Base-by-base conservation (phyloP, 2,888 invertebrate species). In the Drosophila fungiperda region DNA sequence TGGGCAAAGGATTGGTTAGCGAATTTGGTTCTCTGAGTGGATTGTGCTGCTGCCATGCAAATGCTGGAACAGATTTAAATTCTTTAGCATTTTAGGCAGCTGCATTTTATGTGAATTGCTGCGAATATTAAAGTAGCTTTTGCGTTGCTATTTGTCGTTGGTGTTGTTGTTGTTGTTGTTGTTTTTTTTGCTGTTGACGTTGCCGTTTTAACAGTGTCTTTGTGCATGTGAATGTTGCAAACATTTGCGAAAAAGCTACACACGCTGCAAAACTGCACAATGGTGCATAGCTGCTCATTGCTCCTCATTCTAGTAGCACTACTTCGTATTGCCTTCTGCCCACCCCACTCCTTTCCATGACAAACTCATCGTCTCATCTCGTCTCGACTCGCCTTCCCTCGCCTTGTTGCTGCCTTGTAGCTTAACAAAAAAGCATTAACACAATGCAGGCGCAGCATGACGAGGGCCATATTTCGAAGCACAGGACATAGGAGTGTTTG, bases 361-460 rank as follows among this genome's bases (percentile, higher is more conserved):
- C 15, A 15, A 45, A 7, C 23, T 23, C 15, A 6, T 23, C 45
- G 45, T 15, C 45, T 45, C 45, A 26, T 45, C 45, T 33, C 33
- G 23, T 45, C 45, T 33, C 33, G 23, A 33, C 12, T 8, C 48
- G 26, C 11, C 38, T 40, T n/a, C 29, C 12, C 35, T 8, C 33
- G 72, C 23, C 35, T 52, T 57, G 68, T 70, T 73, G 52, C 73
- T 80, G 71, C 84, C 82, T 79, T 84, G 89, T 71, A 84, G 85
- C 85, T 87, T 88, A 87, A 87, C 87, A 90, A 87, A 85, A 85
- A 87, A 88, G 90, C 90, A 87, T 87, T 87, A 87, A 87, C 90
- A 90, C 89, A 86, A 88, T 88, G 83, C 90, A 89, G 83, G 90
- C 90, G 87, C 87, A 90, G 82, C 87, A 81, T 89, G 89, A 89